Conservation (phyloP, 2,888 invertebrate genomes). For the Netelia virgata region DNA sequence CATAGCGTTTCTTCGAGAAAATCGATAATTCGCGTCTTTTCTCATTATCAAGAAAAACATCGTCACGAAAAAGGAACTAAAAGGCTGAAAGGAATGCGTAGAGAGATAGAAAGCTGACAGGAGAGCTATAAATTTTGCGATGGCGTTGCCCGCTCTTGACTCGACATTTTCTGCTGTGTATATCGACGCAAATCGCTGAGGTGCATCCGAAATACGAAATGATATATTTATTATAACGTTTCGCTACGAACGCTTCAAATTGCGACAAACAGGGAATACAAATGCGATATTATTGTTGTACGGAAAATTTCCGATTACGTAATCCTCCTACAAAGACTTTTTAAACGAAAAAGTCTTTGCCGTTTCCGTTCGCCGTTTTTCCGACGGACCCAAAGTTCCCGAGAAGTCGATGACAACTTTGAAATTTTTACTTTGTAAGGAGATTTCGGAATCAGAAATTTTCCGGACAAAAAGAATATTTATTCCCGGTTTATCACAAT, state of each 20-base stretch:
- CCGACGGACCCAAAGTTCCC: too few relatives aligned
- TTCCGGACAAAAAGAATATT: too few relatives aligned
- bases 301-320: too few relatives aligned
- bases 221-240: neutral
- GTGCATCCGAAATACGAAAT: neutral
- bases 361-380: too few relatives aligned
- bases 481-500: too few relatives aligned
- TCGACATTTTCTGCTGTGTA: conserved; percentile 9
- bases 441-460: too few relatives aligned
- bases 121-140: conserved; percentile 38
- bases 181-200: neutral
- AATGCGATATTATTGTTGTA: too few relatives aligned
- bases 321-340: too few relatives aligned
- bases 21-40: conserved; percentile 43
- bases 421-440: neutral
- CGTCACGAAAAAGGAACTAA: neutral
- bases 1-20: neutral
- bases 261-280: too few relatives aligned
- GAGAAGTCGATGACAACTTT: too few relatives aligned
- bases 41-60: conserved; percentile 52
- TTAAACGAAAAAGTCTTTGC: too few relatives aligned
- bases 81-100: conserved; percentile 25
- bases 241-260: neutral
- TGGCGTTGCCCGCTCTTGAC: conserved; percentile 13
- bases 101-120: conserved; percentile 29